A percentile compares a stretch with the other conserved stretches of the same genome.
Evolutionary conservation across 2,888 invertebrate species (phyloP).

Genomic region (Ormia ochracea): DNA sequence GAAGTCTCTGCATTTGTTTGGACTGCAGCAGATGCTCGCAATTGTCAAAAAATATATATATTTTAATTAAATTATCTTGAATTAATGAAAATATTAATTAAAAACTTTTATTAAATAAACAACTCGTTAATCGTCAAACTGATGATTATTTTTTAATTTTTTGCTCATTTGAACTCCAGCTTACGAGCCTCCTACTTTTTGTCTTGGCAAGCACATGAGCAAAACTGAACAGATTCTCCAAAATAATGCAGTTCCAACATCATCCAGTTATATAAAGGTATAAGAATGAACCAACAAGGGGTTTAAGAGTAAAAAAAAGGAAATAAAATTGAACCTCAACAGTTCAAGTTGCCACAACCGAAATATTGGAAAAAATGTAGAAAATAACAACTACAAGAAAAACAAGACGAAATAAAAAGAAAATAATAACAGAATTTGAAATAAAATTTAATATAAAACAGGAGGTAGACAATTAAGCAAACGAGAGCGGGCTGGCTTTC

Average conservation of each 20-base stretch:
- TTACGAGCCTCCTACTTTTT: too few species aligned
- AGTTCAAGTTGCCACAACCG: constrained; percentile 43
- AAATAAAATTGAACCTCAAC: constrained; percentile 27
- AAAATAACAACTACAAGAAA: background rate
- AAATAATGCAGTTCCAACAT: background rate
- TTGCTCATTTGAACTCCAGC: too few species aligned
- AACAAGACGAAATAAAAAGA: background rate
- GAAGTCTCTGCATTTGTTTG: too few species aligned
- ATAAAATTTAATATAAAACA: constrained; percentile 47
- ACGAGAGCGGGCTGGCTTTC: constrained; percentile 58
- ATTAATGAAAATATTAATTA: too few species aligned
- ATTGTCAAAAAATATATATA: too few species aligned
- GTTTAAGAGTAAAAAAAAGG: constrained; percentile 1
- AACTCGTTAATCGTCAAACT: too few species aligned
- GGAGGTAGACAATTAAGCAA: constrained; percentile 58
- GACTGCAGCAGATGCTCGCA: too few species aligned
- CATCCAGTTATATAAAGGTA: constrained; percentile 46
- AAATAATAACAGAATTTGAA: constrained; percentile 34
- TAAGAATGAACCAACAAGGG: constrained; percentile 20
- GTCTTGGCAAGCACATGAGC: background rate
- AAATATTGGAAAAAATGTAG: constrained; percentile 26
- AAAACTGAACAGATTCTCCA: background rate
- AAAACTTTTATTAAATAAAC: too few species aligned
- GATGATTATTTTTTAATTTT: too few species aligned
- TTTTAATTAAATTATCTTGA: too few species aligned